Base-by-base conservation (phyloP, 53 echinoderm and acorn worm species). In the Astropecten irregularis region DNA sequence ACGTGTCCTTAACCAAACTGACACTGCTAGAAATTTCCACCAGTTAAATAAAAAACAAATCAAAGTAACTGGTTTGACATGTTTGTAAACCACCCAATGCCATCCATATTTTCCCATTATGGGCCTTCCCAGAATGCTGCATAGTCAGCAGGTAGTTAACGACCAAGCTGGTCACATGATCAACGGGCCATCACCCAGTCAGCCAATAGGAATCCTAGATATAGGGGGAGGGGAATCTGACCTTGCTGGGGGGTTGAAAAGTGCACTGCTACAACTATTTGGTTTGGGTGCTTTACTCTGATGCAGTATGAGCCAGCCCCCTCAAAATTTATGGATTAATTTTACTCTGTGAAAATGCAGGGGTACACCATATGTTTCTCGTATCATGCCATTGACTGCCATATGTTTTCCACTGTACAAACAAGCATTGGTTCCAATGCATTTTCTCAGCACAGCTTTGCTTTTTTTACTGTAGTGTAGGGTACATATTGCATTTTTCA, bases 81-180 rank as follows among this genome's bases (percentile, higher is more conserved):
- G n/a, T n/a, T n/a, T n/a, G n/a, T n/a, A n/a, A n/a, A n/a, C n/a
- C n/a, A n/a, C n/a, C n/a, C n/a, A n/a, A n/a, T n/a, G 22, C 68
- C 1, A 7, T 70, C 20, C 70, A 19, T 1, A 33, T 6, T 73
- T 40, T 57, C 76, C 58, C 76, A 76, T 76, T 40, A 40, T 56
- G 25, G 7, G 4, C 59, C 31, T 29, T 26, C 50, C 71, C 42
- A n/a, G 16, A 32, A 71, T 71, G 71, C 71, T 71, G 76, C 76
- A 57, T 1, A 57, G 76, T 76, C 76, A 76, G 76, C 76, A 76
- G 36, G 14, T 58, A 25, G 57, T 40, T 74, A 49, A 14, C 56
- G 37, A 44, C 15, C 16, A 13, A 21, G 57, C 39, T 57, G 76
- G 58, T 18, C 58, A 57, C 26, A 40, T 56, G 58, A 58, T 40